Evolutionary conservation across 2,113 vertebrate species (phyloP).

Genomic region (Tetraodon nigroviridis): DNA sequence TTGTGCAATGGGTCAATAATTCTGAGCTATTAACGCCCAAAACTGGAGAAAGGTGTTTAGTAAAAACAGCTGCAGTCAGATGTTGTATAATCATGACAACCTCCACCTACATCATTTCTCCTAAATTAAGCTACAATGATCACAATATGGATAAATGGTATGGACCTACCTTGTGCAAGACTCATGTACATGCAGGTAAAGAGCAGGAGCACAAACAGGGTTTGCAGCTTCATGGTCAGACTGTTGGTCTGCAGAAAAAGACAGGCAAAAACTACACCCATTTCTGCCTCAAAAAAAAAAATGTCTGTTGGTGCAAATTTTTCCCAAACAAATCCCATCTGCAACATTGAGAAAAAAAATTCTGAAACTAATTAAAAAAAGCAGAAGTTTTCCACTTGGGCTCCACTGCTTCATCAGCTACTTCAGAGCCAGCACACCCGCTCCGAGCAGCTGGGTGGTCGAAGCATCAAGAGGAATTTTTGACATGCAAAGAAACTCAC

Average conservation of each 20-base stretch:
- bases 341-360: slow-evolving; percentile 21
- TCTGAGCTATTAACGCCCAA: neutral
- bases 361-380: slow-evolving; percentile 3
- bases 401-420: slow-evolving; percentile 28
- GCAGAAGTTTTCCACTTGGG: slow-evolving; percentile 20
- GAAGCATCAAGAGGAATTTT: neutral
- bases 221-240: slow-evolving; percentile 64
- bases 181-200: slow-evolving; percentile 66
- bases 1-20: neutral
- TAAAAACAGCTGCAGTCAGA: neutral
- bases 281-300: neutral
- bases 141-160: no score
- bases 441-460: neutral
- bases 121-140: neutral
- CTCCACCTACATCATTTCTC: neutral
- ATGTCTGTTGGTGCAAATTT: neutral
- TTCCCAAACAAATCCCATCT: slow-evolving; percentile 11
- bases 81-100: neutral
- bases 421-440: neutral
- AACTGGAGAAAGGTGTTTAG: neutral
- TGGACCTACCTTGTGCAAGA: slow-evolving; percentile 68
- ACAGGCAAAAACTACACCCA: neutral
- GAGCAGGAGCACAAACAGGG: slow-evolving; percentile 61
- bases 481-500: slow-evolving; percentile 23
- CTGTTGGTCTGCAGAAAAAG: slow-evolving; percentile 30